phyloP scores from a whole-genome alignment of 2,113 vertebrate genomes.

The Sceloporus tristichus region DNA sequence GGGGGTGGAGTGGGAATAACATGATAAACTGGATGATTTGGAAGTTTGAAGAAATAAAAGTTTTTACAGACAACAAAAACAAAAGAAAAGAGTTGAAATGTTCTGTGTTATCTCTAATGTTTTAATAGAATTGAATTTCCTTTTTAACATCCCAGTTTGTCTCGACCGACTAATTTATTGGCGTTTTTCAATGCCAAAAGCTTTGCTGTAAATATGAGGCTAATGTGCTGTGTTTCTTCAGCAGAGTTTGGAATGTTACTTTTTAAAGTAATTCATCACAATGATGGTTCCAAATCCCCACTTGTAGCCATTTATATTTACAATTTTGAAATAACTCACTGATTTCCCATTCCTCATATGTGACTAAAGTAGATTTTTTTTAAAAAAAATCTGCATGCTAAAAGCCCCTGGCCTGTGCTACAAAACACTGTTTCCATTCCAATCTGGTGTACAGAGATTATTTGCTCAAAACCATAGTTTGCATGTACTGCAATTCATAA shows the following conservation, averaged over 20 bases:
- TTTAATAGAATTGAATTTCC: slow-evolving; percentile 16
- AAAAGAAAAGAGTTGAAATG: slow-evolving; percentile 15
- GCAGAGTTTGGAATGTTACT: not conserved
- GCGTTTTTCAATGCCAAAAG: slow-evolving; percentile 10
- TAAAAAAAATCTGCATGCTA: too few relatives aligned
- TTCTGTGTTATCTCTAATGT: slow-evolving; percentile 14
- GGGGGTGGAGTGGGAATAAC: not conserved
- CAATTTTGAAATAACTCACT: too few relatives aligned
- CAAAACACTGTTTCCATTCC: too few relatives aligned
- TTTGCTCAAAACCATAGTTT: too few relatives aligned
- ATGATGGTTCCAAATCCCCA: too few relatives aligned
- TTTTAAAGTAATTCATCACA: too few relatives aligned
- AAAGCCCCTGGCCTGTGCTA: too few relatives aligned
- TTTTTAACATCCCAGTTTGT: slow-evolving; percentile 16
- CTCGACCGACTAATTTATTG: slow-evolving; percentile 3
- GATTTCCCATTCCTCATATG: too few relatives aligned
- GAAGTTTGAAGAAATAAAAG: slow-evolving; percentile 18
- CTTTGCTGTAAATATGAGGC: slow-evolving; percentile 38
- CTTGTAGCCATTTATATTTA: too few relatives aligned
- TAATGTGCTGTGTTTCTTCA: not conserved
- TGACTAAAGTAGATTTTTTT: too few relatives aligned
- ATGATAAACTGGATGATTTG: slow-evolving; percentile 22
- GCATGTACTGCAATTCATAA: too few relatives aligned
- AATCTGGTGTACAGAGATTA: too few relatives aligned
- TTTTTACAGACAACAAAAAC: slow-evolving; percentile 23